phyloP scores from a whole-genome alignment of 2,797 vertebrate species.

The Amblyraja radiata region DNA sequence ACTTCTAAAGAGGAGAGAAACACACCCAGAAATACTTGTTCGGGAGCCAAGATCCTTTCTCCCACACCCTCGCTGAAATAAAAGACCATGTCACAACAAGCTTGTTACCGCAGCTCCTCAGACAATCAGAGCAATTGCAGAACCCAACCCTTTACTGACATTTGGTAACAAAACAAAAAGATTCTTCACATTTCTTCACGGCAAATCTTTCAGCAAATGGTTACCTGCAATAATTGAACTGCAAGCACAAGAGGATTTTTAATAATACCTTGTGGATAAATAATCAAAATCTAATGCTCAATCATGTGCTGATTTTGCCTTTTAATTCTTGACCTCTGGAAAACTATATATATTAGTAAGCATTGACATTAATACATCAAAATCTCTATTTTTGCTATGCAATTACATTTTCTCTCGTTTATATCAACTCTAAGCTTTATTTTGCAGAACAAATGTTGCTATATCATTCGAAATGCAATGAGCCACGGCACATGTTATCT shows the following conservation, averaged over 20 bases:
- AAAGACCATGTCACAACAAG: slow-evolving; percentile 25
- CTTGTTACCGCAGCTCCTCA: not conserved
- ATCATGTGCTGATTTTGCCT: not conserved
- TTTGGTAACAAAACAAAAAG: slow-evolving; percentile 11
- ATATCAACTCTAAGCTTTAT: too few species aligned
- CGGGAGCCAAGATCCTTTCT: not conserved
- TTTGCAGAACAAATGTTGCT: too few species aligned
- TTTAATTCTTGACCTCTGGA: not conserved
- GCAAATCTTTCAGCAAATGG: slow-evolving; percentile 27
- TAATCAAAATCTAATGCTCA: not conserved
- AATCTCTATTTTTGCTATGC: slow-evolving; percentile 5
- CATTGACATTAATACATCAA: not conserved
- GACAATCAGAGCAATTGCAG: slow-evolving; percentile 15
- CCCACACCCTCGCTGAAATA: not conserved
- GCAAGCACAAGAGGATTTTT: not conserved
- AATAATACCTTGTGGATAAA: not conserved
- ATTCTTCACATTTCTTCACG: slow-evolving; percentile 3
- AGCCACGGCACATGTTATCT: too few species aligned
- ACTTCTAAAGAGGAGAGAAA: not conserved
- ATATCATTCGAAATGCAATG: too few species aligned
- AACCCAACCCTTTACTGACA: slow-evolving; percentile 25
- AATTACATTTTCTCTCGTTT: too few species aligned
- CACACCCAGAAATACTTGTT: slow-evolving; percentile 14
- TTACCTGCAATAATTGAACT: slow-evolving; percentile 9
- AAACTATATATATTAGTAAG: not conserved